Percentiles rank a stretch among this genome's conserved stretches.
Evolutionary conservation across 1,140 invertebrate species (phyloP).

Genomic region (Batillaria attramentaria): DNA sequence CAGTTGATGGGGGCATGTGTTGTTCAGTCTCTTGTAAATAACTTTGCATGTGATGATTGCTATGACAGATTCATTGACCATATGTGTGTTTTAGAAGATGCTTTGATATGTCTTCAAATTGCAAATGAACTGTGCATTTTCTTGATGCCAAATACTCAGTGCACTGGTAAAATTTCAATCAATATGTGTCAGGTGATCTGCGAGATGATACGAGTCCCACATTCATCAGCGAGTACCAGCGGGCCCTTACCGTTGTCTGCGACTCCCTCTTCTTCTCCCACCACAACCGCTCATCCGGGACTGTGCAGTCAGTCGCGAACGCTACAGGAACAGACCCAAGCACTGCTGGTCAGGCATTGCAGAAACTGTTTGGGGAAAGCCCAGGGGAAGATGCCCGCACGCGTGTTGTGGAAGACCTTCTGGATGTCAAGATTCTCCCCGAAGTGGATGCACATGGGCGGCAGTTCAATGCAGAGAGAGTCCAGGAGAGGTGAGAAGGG

Average conservation of each 20-base stretch:
- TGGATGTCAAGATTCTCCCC: constrained; percentile 63
- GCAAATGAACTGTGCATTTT: background rate
- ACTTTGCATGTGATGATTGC: too few relatives aligned
- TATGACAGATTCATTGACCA: too few relatives aligned
- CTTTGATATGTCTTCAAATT: too few relatives aligned
- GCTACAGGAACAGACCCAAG: constrained; percentile 44
- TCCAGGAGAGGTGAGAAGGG: constrained; percentile 58
- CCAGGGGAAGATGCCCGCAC: constrained; percentile 63
- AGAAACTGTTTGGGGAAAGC: constrained; percentile 63
- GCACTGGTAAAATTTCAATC: too few relatives aligned
- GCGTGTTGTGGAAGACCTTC: constrained; percentile 62
- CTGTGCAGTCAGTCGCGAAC: constrained; percentile 37
- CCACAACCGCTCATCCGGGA: constrained; percentile 47
- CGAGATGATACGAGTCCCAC: constrained; percentile 64
- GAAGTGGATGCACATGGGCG: constrained; percentile 61
- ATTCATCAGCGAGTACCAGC: constrained; percentile 65
- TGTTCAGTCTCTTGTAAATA: too few relatives aligned
- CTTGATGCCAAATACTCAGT: background rate
- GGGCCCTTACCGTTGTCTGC: constrained; percentile 66
- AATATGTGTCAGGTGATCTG: constrained; percentile 65
- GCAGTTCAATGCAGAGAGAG: constrained; percentile 63
- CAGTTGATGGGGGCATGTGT: too few relatives aligned
- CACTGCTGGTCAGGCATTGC: constrained; percentile 52
- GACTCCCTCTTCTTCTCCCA: constrained; percentile 69
- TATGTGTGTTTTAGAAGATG: too few relatives aligned